phyloP scores from a whole-genome alignment of 1,140 invertebrate species.

The Lordiphosa collinella region DNA sequence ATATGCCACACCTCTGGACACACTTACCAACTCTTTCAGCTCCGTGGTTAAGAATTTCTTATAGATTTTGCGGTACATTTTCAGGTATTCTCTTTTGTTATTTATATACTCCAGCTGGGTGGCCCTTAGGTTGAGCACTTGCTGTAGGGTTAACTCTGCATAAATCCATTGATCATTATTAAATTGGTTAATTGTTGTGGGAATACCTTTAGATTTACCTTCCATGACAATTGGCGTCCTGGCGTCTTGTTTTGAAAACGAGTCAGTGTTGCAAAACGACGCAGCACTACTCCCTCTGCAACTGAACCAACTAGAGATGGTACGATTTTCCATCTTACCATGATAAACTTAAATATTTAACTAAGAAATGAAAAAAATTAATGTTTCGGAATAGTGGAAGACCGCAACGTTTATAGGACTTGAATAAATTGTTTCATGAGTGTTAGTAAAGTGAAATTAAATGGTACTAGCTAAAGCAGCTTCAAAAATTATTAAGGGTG shows the following conservation, averaged over 20 bases:
- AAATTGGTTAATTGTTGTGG: not conserved
- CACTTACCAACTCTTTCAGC: slow-evolving; percentile 43
- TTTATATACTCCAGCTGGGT: slow-evolving; percentile 23
- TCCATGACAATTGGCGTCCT: slow-evolving; percentile 9
- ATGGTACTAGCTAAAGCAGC: no score
- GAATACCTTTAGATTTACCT: slow-evolving; percentile 23
- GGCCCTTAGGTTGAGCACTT: slow-evolving; percentile 33
- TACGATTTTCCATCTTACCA: no score
- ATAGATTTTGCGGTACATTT: slow-evolving; percentile 38
- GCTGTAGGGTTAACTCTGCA: slow-evolving; percentile 39
- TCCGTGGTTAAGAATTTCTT: slow-evolving; percentile 43
- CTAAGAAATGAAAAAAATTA: no score
- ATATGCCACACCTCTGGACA: no score
- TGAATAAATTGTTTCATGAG: no score
- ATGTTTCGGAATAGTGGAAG: no score
- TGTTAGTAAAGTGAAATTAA: no score
- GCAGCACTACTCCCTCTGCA: no score
- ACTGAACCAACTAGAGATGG: no score
- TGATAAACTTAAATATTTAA: no score
- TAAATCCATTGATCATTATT: not conserved
- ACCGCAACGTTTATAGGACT: no score
- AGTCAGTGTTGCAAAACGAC: slow-evolving; percentile 7
- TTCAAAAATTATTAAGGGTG: no score
- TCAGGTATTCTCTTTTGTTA: slow-evolving; percentile 27
- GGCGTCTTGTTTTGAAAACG: slow-evolving; percentile 17